A percentile compares a stretch with the other conserved stretches of the same genome.
These are phyloP conservation scores for Drosophila neocordata DNA, from an alignment of 1,140 invertebrate species.

Conservation along the genomic window DNA sequence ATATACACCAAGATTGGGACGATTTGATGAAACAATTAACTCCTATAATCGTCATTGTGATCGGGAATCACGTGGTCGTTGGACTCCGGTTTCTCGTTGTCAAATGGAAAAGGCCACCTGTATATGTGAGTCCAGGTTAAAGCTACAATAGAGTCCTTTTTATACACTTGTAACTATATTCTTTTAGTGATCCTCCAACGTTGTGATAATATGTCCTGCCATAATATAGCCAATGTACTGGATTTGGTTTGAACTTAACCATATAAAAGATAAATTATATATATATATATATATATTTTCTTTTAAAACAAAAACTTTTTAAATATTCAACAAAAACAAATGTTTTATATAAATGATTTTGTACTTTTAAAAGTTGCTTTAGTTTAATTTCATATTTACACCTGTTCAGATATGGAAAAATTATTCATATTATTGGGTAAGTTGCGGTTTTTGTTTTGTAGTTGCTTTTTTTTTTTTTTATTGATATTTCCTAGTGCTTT, in stretches of 20 bases:
- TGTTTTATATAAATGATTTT: constrained; percentile 1
- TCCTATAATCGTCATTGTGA: constrained; percentile 33
- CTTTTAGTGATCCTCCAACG: constrained; percentile 20
- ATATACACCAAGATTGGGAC: constrained; percentile 18
- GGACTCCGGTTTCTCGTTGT: constrained; percentile 35
- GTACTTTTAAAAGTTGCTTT: not conserved
- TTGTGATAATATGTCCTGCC: constrained; percentile 39
- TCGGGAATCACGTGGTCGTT: constrained; percentile 18
- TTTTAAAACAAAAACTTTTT: not conserved
- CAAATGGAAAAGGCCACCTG: constrained; percentile 50
- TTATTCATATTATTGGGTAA: constrained; percentile 26
- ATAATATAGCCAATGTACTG: constrained; percentile 26
- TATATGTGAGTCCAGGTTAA: constrained; percentile 13
- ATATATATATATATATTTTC: too few relatives aligned
- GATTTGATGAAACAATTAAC: constrained; percentile 34
- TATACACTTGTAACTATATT: not conserved
- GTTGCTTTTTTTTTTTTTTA: not conserved
- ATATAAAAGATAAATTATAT: not conserved
- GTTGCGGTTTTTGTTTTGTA: not conserved
- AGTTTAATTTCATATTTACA: constrained; percentile 3
- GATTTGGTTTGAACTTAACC: not conserved
- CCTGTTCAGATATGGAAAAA: constrained; percentile 15
- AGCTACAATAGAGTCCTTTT: not conserved
- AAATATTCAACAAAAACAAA: not conserved
- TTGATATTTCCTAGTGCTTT: not conserved